These are phyloP conservation scores for Pseudococcus jackbeardsleyi DNA, from an alignment of 2,888 invertebrate species.

Conservation along the genomic window DNA sequence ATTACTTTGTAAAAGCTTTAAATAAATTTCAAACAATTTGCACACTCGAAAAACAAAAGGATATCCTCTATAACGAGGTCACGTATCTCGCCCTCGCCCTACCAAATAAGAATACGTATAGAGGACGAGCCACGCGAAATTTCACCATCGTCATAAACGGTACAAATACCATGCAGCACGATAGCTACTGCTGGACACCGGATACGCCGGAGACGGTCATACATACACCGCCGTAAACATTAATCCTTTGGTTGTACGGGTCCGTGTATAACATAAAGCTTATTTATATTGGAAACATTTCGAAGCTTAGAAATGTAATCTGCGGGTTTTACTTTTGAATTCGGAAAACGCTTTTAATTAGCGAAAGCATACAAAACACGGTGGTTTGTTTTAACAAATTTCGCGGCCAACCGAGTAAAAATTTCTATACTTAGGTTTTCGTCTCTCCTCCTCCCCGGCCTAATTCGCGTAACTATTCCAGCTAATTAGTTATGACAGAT, in stretches of 20 bases:
- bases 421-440: neutral
- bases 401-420: neutral
- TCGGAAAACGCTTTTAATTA: conserved; percentile 19
- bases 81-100: neutral
- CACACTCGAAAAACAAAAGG: neutral
- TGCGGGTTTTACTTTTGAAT: conserved; percentile 23
- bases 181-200: too few relatives aligned
- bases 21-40: conserved; percentile 13
- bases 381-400: conserved; percentile 19
- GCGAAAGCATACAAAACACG: neutral
- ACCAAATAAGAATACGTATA: conserved; percentile 18
- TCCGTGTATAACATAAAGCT: conserved; percentile 19
- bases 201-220: neutral
- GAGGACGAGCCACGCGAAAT: neutral
- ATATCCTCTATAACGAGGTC: conserved; percentile 53
- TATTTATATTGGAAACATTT: conserved; percentile 32
- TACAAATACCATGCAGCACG: neutral
- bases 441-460: neutral
- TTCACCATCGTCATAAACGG: conserved; percentile 6
- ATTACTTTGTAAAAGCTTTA: neutral
- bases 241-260: neutral
- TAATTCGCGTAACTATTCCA: neutral
- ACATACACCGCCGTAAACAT: neutral
- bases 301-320: conserved; percentile 13
- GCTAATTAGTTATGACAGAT: conserved; percentile 13